Evolutionary conservation across 2,113 vertebrate species (phyloP), one percentile per base, ranked within the genome.

Genomic region (Forbesichthys papilliferus): DNA sequence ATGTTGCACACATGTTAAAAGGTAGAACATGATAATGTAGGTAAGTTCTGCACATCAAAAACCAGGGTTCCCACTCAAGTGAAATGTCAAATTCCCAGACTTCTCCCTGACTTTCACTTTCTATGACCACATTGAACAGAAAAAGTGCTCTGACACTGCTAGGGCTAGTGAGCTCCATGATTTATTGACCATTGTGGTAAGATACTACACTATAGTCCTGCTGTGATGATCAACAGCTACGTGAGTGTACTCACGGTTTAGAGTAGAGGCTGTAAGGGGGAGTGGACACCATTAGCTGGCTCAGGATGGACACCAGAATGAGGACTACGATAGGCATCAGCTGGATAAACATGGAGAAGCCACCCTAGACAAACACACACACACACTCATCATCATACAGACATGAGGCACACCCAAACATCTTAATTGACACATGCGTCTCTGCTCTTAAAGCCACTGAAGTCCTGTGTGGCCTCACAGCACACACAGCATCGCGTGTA

Each of bases 291-390:
- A 99, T 96, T 92, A 99, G 33, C 85, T 99, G 97, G 89, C 98
- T 98, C 84, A 99, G 86, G 74, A 99, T 90, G 48, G 97, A 98
- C 72, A 99, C 96, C 11, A 99, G 92, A 76, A 99, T 95, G 88
- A 99, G 85, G 34, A 99, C 94, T 78, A 98, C 93, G 58, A 99
- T 95, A 70, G 98, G 98, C 95, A 99, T 95, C 87, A 99, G 87
- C 88, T 99, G 98, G 84, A 99, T 96, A 75, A 98, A 95, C 94
- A 97, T 97, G 64, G 97, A 98, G 89, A 99, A 98, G 46, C 98
- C 96, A 69, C 97, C 97, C 97, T 99, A 60, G 20, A 83, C 27
- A 27, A 27, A 27, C 72, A 79, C 36, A 90, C 84, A 90, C 84
- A 85, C 11, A 70, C n/a, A 16, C 16, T 16, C 16, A 81, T 47